A percentile compares a stretch with the other conserved stretches of the same genome.
phyloP scores from a whole-genome alignment of 2,888 invertebrate species.

The Lasioglossum morio region DNA sequence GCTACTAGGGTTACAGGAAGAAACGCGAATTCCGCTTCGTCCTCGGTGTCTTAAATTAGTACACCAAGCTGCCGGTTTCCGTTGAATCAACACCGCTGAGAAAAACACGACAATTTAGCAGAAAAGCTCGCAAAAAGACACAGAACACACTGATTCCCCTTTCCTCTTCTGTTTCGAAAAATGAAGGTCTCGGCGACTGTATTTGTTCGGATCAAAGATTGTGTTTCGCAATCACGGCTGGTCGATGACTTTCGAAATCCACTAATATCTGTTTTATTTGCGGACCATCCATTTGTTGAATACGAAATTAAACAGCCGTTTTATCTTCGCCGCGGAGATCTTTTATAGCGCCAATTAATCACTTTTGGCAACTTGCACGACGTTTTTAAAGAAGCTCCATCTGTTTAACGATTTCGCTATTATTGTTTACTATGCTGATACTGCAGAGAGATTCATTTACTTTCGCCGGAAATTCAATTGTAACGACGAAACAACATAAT shows the following conservation, averaged over 20 bases:
- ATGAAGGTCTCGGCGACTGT: conserved; percentile 12
- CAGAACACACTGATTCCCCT: not conserved
- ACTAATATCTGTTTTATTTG: conserved; percentile 33
- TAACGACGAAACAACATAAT: not conserved
- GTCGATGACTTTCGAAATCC: conserved; percentile 33
- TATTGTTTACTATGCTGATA: not conserved
- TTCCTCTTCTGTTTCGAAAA: not conserved
- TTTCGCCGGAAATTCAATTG: no score
- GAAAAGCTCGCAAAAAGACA: not conserved
- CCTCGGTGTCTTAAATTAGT: conserved; percentile 6
- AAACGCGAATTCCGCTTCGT: not conserved
- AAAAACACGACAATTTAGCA: not conserved
- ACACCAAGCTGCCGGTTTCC: not conserved
- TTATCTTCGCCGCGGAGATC: conserved; percentile 14
- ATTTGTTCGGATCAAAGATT: conserved; percentile 29
- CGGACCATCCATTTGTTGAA: not conserved
- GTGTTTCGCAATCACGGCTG: conserved; percentile 13
- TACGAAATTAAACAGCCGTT: conserved; percentile 13
- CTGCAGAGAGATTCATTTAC: not conserved
- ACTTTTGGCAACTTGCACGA: not conserved
- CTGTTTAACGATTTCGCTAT: not conserved
- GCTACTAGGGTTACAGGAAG: no score
- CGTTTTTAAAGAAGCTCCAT: not conserved
- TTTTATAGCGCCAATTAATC: not conserved
- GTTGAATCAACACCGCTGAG: not conserved